Percentiles rank a stretch among this genome's conserved stretches.
Conservation (phyloP, 2,797 vertebrate genomes). For the Tarsius wallacei region DNA sequence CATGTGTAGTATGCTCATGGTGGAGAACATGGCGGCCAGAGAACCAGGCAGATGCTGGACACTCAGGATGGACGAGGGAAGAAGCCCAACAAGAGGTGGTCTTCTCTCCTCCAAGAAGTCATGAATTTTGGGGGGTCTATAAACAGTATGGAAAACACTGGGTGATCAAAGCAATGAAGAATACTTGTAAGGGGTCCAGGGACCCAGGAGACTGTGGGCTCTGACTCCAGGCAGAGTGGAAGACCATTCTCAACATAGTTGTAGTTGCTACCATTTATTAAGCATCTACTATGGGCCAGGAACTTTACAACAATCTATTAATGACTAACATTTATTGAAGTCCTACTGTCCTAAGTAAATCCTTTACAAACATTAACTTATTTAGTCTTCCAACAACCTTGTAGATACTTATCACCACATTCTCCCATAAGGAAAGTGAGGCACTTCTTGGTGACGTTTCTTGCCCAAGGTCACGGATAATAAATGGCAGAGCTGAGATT, state of each 20-base stretch:
- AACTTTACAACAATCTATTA: background rate
- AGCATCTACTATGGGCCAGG: background rate
- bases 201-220: background rate
- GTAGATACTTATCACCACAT: background rate
- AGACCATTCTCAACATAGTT: background rate
- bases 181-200: background rate
- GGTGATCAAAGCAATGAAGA: background rate
- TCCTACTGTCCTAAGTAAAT: constrained; percentile 1
- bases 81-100: background rate
- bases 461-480: background rate
- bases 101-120: background rate
- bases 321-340: background rate
- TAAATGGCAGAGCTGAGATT: background rate
- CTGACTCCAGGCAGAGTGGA: background rate
- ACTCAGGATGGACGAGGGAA: background rate
- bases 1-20: background rate
- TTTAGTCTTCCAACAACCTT: background rate
- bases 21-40: background rate
- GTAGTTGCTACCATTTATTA: background rate
- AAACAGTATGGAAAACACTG: background rate
- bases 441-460: background rate
- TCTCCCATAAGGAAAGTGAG: background rate
- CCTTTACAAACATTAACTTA: background rate
- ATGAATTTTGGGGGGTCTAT: background rate
- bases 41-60: background rate